phyloP scores from a whole-genome alignment of 1,140 invertebrate genomes.

The Orussus abietinus region DNA sequence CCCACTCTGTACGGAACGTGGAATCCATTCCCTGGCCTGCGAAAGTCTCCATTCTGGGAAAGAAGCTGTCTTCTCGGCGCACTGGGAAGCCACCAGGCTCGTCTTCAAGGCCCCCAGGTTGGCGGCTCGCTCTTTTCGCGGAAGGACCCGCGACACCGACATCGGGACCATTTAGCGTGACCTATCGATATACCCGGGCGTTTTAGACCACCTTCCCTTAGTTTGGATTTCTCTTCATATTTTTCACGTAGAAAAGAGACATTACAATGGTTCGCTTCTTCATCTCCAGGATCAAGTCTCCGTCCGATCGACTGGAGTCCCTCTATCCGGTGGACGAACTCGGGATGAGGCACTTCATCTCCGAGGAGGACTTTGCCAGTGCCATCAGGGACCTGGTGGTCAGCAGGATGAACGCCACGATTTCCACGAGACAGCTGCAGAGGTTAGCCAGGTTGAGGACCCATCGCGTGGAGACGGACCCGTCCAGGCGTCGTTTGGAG shows the following conservation, averaged over 20 bases:
- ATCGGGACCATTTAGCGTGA: background rate
- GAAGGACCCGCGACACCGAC: slow-evolving; percentile 9
- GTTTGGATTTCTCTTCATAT: slow-evolving; percentile 4
- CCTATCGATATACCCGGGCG: background rate
- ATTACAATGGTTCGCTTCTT: background rate
- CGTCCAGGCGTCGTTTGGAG: slow-evolving; percentile 47
- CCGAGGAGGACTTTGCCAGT: slow-evolving; percentile 53
- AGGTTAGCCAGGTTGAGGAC: slow-evolving; percentile 48
- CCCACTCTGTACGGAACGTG: slow-evolving; percentile 53
- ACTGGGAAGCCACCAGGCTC: slow-evolving; percentile 52
- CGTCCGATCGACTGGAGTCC: slow-evolving; percentile 35
- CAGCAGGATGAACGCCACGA: slow-evolving; percentile 54
- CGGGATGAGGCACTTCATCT: slow-evolving; percentile 51
- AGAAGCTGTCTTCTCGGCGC: slow-evolving; percentile 58
- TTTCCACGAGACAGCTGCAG: slow-evolving; percentile 48
- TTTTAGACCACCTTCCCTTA: background rate
- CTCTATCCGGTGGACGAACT: slow-evolving; percentile 50
- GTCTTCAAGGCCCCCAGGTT: slow-evolving; percentile 57
- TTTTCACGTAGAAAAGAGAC: background rate
- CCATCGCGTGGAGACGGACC: slow-evolving; percentile 44
- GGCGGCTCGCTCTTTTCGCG: background rate
- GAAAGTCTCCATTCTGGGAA: slow-evolving; percentile 57
- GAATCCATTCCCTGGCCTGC: slow-evolving; percentile 56
- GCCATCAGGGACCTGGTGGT: slow-evolving; percentile 54
- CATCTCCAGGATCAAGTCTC: slow-evolving; percentile 21